Conservation (phyloP, 2,113 vertebrate genomes). For the Corythornis vintsioides region DNA sequence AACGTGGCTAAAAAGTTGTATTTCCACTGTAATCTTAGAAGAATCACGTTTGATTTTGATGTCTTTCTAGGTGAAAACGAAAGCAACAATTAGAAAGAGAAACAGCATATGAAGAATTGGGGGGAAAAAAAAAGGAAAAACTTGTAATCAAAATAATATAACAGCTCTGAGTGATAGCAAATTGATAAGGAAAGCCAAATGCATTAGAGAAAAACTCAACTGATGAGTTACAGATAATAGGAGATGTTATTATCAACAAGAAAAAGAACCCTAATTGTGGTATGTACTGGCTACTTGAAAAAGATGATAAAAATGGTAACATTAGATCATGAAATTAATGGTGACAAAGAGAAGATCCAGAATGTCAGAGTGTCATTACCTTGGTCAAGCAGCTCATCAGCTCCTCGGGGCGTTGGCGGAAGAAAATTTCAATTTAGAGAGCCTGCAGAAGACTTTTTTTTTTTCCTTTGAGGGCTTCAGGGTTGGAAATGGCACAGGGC, state of each 20-base stretch:
- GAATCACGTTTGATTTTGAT: conserved; percentile 35
- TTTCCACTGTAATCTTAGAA: neutral
- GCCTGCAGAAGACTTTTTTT: neutral
- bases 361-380: conserved; percentile 9
- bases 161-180: conserved; percentile 40
- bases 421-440: conserved; percentile 4
- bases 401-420: neutral
- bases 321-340: conserved; percentile 25
- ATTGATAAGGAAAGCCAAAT: conserved; percentile 31
- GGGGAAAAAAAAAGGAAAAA: neutral
- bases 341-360: neutral
- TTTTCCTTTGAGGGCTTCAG: neutral
- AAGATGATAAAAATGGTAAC: conserved; percentile 18
- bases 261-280: conserved; percentile 9
- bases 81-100: conserved; percentile 34
- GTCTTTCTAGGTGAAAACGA: conserved; percentile 1
- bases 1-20: neutral
- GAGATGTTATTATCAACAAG: conserved; percentile 34
- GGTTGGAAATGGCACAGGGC: neutral
- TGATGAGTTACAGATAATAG: conserved; percentile 34
- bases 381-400: conserved; percentile 45
- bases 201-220: neutral
- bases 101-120: neutral
- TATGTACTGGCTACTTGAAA: neutral
- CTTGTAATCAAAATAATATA: conserved; percentile 48